These are phyloP conservation scores for Tromatobia lineatoria DNA, from an alignment of 2,888 invertebrate species.

Conservation along the genomic window DNA sequence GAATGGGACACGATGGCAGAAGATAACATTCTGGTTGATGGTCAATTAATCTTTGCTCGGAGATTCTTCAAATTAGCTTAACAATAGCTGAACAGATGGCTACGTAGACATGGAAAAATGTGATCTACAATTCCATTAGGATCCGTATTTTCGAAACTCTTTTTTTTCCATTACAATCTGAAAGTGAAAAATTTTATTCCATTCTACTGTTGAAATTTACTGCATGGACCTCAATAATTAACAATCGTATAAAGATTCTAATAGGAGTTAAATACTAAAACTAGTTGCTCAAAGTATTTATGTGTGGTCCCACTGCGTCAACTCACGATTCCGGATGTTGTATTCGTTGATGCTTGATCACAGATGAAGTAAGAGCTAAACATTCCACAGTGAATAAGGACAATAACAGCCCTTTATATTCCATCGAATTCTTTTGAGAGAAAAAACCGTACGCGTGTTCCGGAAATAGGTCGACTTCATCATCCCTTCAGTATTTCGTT, in stretches of 20 bases:
- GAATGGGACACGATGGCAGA: conserved; percentile 7
- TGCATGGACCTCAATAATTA: too few relatives aligned
- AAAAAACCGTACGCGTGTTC: conserved; percentile 18
- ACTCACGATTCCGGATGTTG: neutral
- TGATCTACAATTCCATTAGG: neutral
- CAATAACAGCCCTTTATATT: neutral
- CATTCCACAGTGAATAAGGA: neutral
- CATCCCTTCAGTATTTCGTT: conserved; percentile 15
- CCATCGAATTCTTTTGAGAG: conserved; percentile 21
- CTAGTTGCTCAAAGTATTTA: too few relatives aligned
- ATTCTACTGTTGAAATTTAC: neutral
- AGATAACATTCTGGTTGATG: conserved; percentile 11
- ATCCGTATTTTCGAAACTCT: neutral
- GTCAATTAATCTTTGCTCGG: conserved; percentile 13
- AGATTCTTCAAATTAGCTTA: neutral
- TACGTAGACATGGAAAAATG: neutral
- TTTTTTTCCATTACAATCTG: neutral
- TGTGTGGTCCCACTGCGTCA: neutral
- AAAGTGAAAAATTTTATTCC: neutral
- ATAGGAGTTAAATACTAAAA: too few relatives aligned
- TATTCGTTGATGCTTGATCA: neutral
- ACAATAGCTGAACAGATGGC: neutral
- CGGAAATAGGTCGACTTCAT: conserved; percentile 33
- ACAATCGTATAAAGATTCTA: too few relatives aligned
- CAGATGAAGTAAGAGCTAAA: neutral